Percentiles rank a stretch among this genome's conserved stretches.
phyloP scores from a whole-genome alignment of 2,888 invertebrate genomes.

The Achlya flavicornis region DNA sequence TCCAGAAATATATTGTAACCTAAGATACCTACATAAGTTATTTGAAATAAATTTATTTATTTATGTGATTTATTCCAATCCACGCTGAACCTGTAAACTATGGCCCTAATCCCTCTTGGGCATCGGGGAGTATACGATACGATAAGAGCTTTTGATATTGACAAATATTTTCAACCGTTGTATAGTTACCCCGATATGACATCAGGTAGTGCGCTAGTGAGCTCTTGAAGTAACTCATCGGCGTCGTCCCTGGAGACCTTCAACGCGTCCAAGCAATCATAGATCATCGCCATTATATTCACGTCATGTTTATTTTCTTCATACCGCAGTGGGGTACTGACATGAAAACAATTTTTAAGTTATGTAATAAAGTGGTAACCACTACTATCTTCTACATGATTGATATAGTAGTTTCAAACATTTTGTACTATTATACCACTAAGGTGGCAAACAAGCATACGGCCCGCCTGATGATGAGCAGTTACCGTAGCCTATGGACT shows the following conservation, averaged over 20 bases:
- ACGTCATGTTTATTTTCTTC: conserved; percentile 49
- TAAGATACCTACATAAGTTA: too few relatives aligned
- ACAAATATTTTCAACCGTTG: background rate
- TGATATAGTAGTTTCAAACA: too few relatives aligned
- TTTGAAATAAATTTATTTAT: too few relatives aligned
- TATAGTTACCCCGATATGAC: conserved; percentile 64
- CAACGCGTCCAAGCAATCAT: conserved; percentile 70
- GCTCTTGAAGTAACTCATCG: conserved; percentile 53
- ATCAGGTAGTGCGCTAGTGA: conserved; percentile 56
- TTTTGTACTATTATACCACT: too few relatives aligned
- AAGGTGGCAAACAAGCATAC: too few relatives aligned
- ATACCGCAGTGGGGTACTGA: conserved; percentile 62
- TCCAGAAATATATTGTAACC: too few relatives aligned
- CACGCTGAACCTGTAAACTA: background rate
- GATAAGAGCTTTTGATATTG: background rate
- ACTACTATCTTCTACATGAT: too few relatives aligned
- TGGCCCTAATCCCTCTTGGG: background rate
- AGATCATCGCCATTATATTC: conserved; percentile 63
- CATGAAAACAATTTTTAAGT: background rate
- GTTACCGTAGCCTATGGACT: too few relatives aligned
- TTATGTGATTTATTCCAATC: too few relatives aligned
- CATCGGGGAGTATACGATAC: too few relatives aligned
- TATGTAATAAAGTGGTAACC: too few relatives aligned
- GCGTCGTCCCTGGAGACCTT: conserved; percentile 65
- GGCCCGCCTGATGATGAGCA: too few relatives aligned